These are phyloP conservation scores for Incurvaria masculella DNA, from an alignment of 2,888 invertebrate genomes.

Conservation along the genomic window DNA sequence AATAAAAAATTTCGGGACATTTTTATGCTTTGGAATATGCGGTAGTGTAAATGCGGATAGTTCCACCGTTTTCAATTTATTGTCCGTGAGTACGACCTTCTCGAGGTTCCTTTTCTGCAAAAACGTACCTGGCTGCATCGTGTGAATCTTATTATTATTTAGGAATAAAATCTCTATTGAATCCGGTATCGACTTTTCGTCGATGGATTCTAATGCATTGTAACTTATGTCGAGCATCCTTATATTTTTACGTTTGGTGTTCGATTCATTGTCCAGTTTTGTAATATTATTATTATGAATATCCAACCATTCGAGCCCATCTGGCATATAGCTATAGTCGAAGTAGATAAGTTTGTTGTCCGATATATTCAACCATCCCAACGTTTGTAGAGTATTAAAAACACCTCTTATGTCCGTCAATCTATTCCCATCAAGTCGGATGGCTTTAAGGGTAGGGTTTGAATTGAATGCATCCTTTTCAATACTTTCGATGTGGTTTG, in stretches of 20 bases:
- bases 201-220: conserved; percentile 67
- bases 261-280: conserved; percentile 71
- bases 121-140: conserved; percentile 69
- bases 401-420: conserved; percentile 73
- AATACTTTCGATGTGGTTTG: conserved; percentile 71
- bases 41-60: conserved; percentile 68
- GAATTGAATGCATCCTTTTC: conserved; percentile 74
- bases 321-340: conserved; percentile 75
- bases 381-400: conserved; percentile 67
- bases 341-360: conserved; percentile 75
- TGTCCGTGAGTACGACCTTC: conserved; percentile 73
- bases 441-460: conserved; percentile 69
- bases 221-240: conserved; percentile 75
- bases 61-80: conserved; percentile 70
- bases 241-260: conserved; percentile 60
- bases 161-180: conserved; percentile 70
- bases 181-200: conserved; percentile 69
- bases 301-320: conserved; percentile 74
- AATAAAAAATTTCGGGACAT: conserved; percentile 74
- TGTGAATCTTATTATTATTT: conserved; percentile 73
- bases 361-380: conserved; percentile 79
- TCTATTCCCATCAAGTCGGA: conserved; percentile 74
- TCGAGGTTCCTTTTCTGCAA: conserved; percentile 66
- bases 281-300: conserved; percentile 75
- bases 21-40: conserved; percentile 61